Base-by-base conservation (phyloP, 2,888 invertebrate species). In the Agrochola macilenta region DNA sequence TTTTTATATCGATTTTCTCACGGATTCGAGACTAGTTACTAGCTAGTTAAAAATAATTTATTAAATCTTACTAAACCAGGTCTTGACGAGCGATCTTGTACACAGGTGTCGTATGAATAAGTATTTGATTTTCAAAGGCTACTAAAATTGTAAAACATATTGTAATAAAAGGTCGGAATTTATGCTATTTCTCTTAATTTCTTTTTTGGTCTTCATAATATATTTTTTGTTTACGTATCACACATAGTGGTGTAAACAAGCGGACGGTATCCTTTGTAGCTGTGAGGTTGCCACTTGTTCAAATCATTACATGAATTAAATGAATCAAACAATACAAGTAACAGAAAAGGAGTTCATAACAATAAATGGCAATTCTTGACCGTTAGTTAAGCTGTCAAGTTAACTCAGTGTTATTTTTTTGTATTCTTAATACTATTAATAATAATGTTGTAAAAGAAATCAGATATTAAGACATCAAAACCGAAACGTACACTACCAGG, bases 231-330 rank as follows among this genome's bases (percentile, higher is more conserved):
- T 76, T 26, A 46, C 63, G 35, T 57, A 57, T 63, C 54, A 57
- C 35, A 54, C 46, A 64, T 64, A 43, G 26, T 57, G 26, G 17
- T 76, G 26, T 12, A 39, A 75, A 64, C 30, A 76, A 57, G 57
- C 17, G 8, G 20, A 39, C 1, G 35, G 43, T 43, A 52, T 60
- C 49, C 78, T 66, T 66, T 52, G 52, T 63, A 54, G n/a, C 54
- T 46, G n/a, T 54, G 54, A 39, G 78, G 57, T 65, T 49, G 12
- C 39, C 49, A 30, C 2, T 65, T 43, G 17, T 14, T 14, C 43
- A 76, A 58, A 49, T 49, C 0, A 7, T 77, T 77, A 58, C 26
- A 39, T 39, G 23, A 76, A 30, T 30, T 30, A 30, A 49, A 49
- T 58, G 0, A 52, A 58, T 35, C 20, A 39, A 49, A 23, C 20